Evolutionary conservation across 2,113 vertebrate genomes (phyloP), one percentile per base, ranked within the genome.

Genomic region (Chunga burmeisteri): DNA sequence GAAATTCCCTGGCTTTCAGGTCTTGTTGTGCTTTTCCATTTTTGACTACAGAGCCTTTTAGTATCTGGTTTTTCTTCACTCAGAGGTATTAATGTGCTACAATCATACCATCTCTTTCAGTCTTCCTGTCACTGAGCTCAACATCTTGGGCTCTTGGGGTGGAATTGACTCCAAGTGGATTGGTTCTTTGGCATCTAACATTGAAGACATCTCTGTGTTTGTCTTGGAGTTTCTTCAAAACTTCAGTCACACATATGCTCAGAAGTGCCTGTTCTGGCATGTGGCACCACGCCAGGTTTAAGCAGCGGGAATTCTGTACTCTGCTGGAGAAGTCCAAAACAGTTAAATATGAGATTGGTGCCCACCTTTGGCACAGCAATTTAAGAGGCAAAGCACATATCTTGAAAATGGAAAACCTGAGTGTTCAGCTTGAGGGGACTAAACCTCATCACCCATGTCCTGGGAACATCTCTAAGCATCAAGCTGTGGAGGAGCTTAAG

Each of bases 191-290:
- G 38, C 9, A 0, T 56, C 27, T 34, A 32, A 53, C 1, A 0
- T 13, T 90, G 94, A 73, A 90, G 49, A 23, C 52, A 82, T 77
- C 79, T 70, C 67, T 90, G 62, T 40, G 67, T 86, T 95, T 95
- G 27, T 80, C 88, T 83, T 92, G 71, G 93, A 73, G 63, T 81
- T 83, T 73, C 67, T 81, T 94, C 86, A 94, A 90, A 77, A 13
- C 72, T 92, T 61, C 75, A 81, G 75, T 66, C 71, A 46, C 46
- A 36, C 10, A 3, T 20, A 30, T 17, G 63, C 80, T 73, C 80
- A 49, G 71, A 72, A 92, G 46, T 58, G 63, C 46, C 62, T 96
- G n/a, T 55, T 94, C 81, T 94, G 74, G 82, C 40, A 52, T 1
- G 0, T 73, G 86, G 80, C 79, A 77, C 40, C 34, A 36, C 0